Percentiles rank a stretch among this genome's conserved stretches.
Conservation (phyloP, 1,140 invertebrate genomes). For the Vollenhovia emeryi region DNA sequence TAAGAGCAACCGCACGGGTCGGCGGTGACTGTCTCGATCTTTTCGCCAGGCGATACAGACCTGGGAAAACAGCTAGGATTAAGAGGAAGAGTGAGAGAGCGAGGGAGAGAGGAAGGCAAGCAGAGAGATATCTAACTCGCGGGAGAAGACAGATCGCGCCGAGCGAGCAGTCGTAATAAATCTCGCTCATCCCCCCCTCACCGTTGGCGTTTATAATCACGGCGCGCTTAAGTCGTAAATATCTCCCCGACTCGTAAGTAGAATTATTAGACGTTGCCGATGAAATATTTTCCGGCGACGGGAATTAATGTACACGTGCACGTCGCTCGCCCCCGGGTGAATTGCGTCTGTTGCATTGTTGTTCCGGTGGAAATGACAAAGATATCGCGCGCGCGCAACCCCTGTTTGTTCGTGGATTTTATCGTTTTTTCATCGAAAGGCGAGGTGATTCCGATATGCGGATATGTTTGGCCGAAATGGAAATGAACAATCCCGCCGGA, state of each 20-base stretch:
- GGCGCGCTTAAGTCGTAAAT: slow-evolving; percentile 57
- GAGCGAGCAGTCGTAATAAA: slow-evolving; percentile 50
- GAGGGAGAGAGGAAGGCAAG: neutral
- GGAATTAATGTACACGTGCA: slow-evolving; percentile 43
- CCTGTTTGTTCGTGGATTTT: neutral
- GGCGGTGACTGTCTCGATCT: neutral
- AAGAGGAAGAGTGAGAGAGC: slow-evolving; percentile 9
- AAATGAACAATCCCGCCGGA: slow-evolving; percentile 49
- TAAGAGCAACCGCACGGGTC: neutral
- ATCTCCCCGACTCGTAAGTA: slow-evolving; percentile 50
- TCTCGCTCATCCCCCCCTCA: neutral
- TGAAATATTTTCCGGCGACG: slow-evolving; percentile 49
- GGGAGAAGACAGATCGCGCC: slow-evolving; percentile 43
- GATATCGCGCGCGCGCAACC: neutral
- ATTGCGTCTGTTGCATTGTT: slow-evolving; percentile 5
- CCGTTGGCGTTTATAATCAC: slow-evolving; percentile 52
- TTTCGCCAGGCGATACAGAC: neutral
- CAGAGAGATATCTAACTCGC: slow-evolving; percentile 15
- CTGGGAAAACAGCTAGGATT: slow-evolving; percentile 5
- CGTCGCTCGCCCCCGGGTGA: neutral
- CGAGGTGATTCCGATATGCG: slow-evolving; percentile 41
- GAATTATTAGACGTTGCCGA: slow-evolving; percentile 54
- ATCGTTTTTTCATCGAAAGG: slow-evolving; percentile 26
- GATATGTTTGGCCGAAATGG: slow-evolving; percentile 39
- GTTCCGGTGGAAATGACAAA: slow-evolving; percentile 22